Evolutionary conservation across 1,140 invertebrate species (phyloP).

Genomic region (Drosophila navojoa): DNA sequence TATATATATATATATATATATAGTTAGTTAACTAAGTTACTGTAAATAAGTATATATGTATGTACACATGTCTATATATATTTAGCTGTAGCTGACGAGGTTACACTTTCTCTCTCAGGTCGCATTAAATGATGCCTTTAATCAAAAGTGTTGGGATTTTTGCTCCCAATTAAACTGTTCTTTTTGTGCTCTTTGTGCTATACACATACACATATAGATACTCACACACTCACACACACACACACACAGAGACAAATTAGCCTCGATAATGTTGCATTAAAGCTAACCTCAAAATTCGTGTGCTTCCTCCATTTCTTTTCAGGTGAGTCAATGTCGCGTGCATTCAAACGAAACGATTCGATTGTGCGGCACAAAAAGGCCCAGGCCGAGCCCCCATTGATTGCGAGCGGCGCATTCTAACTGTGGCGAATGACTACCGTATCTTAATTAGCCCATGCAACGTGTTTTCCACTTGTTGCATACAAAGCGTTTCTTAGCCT

Average conservation of each 20-base stretch:
- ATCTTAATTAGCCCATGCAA: conserved; percentile 30
- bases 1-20: too few species aligned
- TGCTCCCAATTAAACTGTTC: too few species aligned
- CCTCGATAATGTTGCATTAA: conserved; percentile 28
- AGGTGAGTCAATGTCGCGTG: conserved; percentile 49
- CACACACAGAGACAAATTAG: neutral
- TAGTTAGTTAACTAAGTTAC: too few species aligned
- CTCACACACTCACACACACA: neutral
- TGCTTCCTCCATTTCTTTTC: conserved; percentile 40
- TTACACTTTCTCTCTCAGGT: too few species aligned
- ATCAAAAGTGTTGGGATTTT: too few species aligned
- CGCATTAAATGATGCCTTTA: too few species aligned
- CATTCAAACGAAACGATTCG: conserved; percentile 22
- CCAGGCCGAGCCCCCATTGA: neutral
- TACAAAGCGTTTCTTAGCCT: conserved; percentile 6
- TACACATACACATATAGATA: too few species aligned
- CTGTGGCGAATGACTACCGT: neutral
- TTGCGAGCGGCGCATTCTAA: conserved; percentile 8
- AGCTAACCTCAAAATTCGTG: conserved; percentile 46
- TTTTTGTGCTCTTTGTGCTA: neutral
- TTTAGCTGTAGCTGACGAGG: too few species aligned
- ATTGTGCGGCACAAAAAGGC: neutral
- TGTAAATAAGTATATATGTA: too few species aligned
- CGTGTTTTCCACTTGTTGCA: conserved; percentile 36
- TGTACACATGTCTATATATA: too few species aligned